These are phyloP conservation scores for Lanius ludovicianus DNA, from an alignment of 2,113 vertebrate species.

Conservation along the genomic window DNA sequence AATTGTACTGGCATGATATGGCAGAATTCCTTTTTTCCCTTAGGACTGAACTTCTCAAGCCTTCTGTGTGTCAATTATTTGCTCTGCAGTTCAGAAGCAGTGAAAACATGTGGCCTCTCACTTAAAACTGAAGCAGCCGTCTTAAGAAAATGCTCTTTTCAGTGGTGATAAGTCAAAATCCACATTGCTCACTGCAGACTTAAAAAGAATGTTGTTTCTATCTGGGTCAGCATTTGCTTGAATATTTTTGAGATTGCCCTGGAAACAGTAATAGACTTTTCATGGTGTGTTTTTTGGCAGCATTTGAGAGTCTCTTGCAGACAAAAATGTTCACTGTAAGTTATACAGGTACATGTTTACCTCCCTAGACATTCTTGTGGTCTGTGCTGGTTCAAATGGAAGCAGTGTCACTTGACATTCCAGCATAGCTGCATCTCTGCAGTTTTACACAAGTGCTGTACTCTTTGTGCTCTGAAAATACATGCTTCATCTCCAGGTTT, in stretches of 20 bases:
- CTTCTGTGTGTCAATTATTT: not conserved
- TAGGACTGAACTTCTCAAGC: not conserved
- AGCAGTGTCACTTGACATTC: not conserved
- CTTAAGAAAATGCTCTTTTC: not conserved
- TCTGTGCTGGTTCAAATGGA: not conserved
- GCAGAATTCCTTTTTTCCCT: not conserved
- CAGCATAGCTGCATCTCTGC: not conserved
- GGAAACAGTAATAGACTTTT: not conserved
- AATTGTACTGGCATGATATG: not conserved
- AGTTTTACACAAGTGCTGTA: not conserved
- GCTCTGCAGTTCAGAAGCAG: not conserved
- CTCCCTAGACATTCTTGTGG: not conserved
- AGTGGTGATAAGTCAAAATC: not conserved
- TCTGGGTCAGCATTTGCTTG: not conserved
- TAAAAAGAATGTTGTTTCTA: conserved; percentile 16
- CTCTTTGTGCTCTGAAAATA: not conserved
- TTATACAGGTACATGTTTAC: not conserved
- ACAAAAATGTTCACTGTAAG: not conserved
- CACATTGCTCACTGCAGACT: not conserved
- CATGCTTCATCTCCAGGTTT: not conserved
- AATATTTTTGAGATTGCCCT: conserved; percentile 16
- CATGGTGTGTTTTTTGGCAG: not conserved
- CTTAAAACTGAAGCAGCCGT: not conserved
- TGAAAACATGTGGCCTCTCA: not conserved
- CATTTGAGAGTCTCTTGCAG: not conserved